Conservation (phyloP, 2,113 vertebrate species). For the Oreochromis spilurus region DNA sequence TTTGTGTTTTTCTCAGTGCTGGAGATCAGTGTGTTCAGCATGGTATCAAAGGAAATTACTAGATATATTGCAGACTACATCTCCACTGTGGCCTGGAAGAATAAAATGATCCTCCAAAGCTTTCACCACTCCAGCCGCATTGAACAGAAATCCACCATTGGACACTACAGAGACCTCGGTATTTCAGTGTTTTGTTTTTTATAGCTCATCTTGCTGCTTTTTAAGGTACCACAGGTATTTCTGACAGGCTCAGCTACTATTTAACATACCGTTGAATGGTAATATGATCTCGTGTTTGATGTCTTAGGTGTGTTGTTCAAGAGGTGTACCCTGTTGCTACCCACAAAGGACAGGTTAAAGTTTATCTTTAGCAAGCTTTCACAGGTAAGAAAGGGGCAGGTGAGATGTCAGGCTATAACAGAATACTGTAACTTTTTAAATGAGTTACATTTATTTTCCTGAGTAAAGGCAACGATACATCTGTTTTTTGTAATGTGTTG, state of each 20-base stretch:
- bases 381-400: constrained; percentile 68
- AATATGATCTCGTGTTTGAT: neutral
- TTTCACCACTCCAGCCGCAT: constrained; percentile 68
- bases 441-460: neutral
- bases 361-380: constrained; percentile 77
- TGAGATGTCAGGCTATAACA: neutral
- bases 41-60: constrained; percentile 83
- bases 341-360: constrained; percentile 85
- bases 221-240: neutral
- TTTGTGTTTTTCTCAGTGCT: constrained; percentile 72
- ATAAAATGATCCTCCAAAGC: constrained; percentile 72
- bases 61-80: constrained; percentile 73
- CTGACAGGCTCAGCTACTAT: neutral
- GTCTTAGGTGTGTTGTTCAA: constrained; percentile 84
- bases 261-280: neutral
- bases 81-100: constrained; percentile 76
- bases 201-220: neutral
- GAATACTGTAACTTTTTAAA: neutral
- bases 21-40: constrained; percentile 82
- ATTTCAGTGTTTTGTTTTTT: neutral
- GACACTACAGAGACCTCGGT: constrained; percentile 86
- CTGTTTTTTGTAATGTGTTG: neutral
- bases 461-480: neutral
- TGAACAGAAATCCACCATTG: constrained; percentile 34
- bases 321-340: constrained; percentile 83